Evolutionary conservation across 2,113 vertebrate genomes (phyloP).

Genomic region (Lamprotornis superbus): DNA sequence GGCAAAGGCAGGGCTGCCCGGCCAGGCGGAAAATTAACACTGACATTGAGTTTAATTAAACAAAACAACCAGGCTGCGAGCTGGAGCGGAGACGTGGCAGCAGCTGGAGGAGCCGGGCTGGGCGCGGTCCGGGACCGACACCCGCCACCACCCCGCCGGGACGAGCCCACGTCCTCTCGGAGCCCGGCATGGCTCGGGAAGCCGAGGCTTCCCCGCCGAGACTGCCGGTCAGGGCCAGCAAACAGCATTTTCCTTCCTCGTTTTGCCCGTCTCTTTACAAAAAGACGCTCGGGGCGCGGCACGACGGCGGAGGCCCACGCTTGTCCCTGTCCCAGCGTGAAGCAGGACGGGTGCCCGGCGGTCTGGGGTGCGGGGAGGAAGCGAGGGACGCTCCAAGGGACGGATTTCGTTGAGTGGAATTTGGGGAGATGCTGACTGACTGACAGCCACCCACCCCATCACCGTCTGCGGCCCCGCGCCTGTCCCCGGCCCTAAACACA

Average conservation of each 20-base stretch:
- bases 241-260: background rate
- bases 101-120: conserved; percentile 27
- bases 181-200: background rate
- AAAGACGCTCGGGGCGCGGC: background rate
- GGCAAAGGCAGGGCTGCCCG: conserved; percentile 59
- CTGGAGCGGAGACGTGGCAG: conserved; percentile 15
- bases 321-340: background rate
- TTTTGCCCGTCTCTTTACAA: background rate
- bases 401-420: conserved; percentile 22
- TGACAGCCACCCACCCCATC: too few relatives aligned
- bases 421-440: background rate
- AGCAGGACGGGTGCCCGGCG: background rate
- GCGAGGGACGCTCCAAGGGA: background rate
- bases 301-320: background rate
- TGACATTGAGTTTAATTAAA: conserved; percentile 76
- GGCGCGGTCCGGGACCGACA: background rate
- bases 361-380: fast-evolving
- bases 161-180: background rate
- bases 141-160: background rate
- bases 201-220: background rate
- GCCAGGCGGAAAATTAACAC: conserved; percentile 72
- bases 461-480: background rate
- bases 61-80: conserved; percentile 62
- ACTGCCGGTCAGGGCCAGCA: background rate
- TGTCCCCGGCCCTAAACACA: background rate